phyloP scores from a whole-genome alignment of 2,888 invertebrate genomes.

The Ophion costatus region DNA sequence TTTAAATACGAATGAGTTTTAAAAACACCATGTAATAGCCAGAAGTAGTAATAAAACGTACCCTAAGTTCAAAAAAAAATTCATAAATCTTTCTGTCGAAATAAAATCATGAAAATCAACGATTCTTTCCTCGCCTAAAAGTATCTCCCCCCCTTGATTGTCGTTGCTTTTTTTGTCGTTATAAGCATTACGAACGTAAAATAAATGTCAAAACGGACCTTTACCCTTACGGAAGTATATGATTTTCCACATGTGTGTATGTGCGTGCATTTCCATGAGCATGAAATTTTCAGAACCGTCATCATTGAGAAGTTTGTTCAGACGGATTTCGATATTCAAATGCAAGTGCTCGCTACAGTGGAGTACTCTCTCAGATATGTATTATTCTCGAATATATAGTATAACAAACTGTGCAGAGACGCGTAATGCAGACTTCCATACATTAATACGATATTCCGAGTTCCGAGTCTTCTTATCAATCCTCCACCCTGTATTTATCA shows the following conservation, averaged over 20 bases:
- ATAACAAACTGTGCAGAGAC: neutral
- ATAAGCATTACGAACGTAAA: too few species aligned
- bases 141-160: too few species aligned
- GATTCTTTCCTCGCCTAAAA: too few species aligned
- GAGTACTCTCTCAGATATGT: neutral
- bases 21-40: too few species aligned
- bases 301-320: neutral
- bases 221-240: neutral
- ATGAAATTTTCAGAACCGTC: neutral
- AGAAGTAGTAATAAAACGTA: too few species aligned
- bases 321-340: neutral
- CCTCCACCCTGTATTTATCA: neutral
- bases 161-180: too few species aligned
- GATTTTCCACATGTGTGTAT: neutral
- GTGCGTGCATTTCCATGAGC: neutral
- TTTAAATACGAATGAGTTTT: too few species aligned
- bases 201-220: neutral
- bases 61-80: too few species aligned
- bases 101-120: too few species aligned
- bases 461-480: conserved; percentile 4
- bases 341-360: neutral
- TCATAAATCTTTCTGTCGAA: too few species aligned
- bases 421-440: neutral
- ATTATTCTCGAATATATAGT: conserved; percentile 5
- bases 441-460: too few species aligned